phyloP scores from a whole-genome alignment of 2,888 invertebrate genomes.

The Drosophila affinis region DNA sequence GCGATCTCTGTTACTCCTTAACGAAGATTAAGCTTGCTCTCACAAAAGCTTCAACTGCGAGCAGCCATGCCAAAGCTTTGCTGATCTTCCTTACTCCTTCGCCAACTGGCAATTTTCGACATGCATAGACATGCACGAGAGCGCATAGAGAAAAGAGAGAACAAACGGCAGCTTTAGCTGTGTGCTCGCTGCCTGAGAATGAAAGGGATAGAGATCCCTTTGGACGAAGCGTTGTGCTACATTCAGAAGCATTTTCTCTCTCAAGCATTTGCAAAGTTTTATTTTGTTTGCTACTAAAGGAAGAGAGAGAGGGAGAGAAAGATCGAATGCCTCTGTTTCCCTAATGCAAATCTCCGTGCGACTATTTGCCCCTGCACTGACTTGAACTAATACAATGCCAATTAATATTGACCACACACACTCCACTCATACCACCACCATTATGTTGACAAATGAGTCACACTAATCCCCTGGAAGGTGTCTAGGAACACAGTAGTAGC shows the following conservation, averaged over 20 bases:
- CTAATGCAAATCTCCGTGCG: constrained; percentile 9
- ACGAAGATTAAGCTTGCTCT: not conserved
- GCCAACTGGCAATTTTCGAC: not conserved
- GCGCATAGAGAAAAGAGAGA: not conserved
- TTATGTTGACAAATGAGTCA: constrained; percentile 75
- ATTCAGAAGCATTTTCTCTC: too few relatives aligned
- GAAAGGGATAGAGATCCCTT: too few relatives aligned
- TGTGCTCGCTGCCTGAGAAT: too few relatives aligned
- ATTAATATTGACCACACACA: constrained; percentile 65
- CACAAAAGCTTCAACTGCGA: not conserved
- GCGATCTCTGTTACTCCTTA: not conserved
- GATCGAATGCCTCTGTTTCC: not conserved
- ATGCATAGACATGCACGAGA: not conserved
- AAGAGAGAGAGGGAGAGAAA: not conserved
- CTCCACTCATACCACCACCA: constrained; percentile 26
- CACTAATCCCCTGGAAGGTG: constrained; percentile 65
- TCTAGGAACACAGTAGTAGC: not conserved
- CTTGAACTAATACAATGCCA: constrained; percentile 66
- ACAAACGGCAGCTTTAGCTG: too few relatives aligned
- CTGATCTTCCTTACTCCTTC: not conserved
- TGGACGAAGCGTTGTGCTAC: too few relatives aligned
- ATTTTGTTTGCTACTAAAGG: too few relatives aligned
- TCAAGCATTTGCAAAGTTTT: too few relatives aligned
- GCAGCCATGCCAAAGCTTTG: not conserved
- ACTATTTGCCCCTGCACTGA: constrained; percentile 38